Evolutionary conservation across 2,888 invertebrate genomes (phyloP), one percentile per base, ranked within the genome.

Genomic region (Eudasyphora cyanicolor): DNA sequence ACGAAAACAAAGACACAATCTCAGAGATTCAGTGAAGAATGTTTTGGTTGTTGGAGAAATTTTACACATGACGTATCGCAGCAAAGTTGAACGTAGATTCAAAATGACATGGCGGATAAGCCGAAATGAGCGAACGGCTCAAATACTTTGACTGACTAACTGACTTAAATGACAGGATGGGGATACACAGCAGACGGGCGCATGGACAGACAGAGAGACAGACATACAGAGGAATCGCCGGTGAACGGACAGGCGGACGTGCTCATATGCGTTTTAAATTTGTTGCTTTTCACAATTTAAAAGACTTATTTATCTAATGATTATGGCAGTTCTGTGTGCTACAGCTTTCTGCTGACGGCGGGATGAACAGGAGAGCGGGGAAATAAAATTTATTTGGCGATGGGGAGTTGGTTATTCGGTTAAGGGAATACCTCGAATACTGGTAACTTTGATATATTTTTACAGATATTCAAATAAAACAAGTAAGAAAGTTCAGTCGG

Each of bases 41-140:
- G 35, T 71, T 83, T 75, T 79, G 60, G 64, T 76, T n/a, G n/a
- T n/a, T 67, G 75, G 75, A 73, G 77, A 84, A 84, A 78, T 80
- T 84, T 80, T 80, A 78, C 78, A 81, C 83, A 80, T 84, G 83
- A 84, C 57, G 70, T 81, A 71, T 81, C 60, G 62, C 49, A 27
- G 67, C 67, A 42, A 4, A 27, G n/a, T 29, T 57, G 70, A 81
- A 84, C 80, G 81, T 77, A 80, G 71, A 84, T 84, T 84, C 51
- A 77, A 78, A 77, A 80, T 81, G 83, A 84, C 83, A 84, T 77
- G 64, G 45, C 67, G 83, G 83, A 84, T 84, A 84, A 84, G 78
- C 75, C 77, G 73, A 77, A 76, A 78, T 35, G 21, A 35, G 35
- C 62, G 14, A 51, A 60, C 70, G 67, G 54, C 38, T 69, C 67